Evolutionary conservation across 2,113 vertebrate genomes (phyloP), one percentile per base, ranked within the genome.

Genomic region (Ophthalmolycus amberensis): DNA sequence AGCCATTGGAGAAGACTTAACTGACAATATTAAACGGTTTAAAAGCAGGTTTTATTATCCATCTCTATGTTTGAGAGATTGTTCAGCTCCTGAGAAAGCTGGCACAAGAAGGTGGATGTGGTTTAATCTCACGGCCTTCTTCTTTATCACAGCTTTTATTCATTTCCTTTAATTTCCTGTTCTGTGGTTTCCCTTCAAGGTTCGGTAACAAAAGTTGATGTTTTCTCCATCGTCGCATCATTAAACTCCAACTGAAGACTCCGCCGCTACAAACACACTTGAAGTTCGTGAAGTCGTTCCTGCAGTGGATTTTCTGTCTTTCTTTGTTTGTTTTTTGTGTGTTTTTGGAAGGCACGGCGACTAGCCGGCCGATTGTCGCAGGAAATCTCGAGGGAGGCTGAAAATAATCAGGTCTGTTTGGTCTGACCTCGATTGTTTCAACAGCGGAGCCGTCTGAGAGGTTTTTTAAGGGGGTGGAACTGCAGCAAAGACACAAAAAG

Each of bases 381-480:
- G 56, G 14, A 46, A 52, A 22, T 27, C 77, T 80, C 38, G 0
- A 50, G 78, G 75, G 79, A 32, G 18, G 76, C 73, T 48, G 44
- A 71, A 85, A 80, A 78, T 78, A 86, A 71, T 71, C 63, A 11
- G 5, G 8, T 40, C 68, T 54, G 10, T 16, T 65, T 29, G 5
- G 62, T 54, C 37, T 81, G 77, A 86, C 74, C 80, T 81, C 20
- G 15, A 69, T 68, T 71, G 62, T 84, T 74, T 46, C 27, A 79
- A 38, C 50, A 42, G 56, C 20, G 18, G 54, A 71, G 66, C 8
- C 2, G 0, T 29, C 63, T 22, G 7, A 56, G 50, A 32, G 25
- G 0, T 1, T 27, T 46, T 58, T 34, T 37, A n/a, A 70, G 27
- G 52, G 73, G 20, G 46, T 2, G 50, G 14, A 62, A 46, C 12